Percentiles rank a stretch among this genome's conserved stretches.
phyloP scores from a whole-genome alignment of 1,140 invertebrate genomes.

The Dolichoris vasculosae region DNA sequence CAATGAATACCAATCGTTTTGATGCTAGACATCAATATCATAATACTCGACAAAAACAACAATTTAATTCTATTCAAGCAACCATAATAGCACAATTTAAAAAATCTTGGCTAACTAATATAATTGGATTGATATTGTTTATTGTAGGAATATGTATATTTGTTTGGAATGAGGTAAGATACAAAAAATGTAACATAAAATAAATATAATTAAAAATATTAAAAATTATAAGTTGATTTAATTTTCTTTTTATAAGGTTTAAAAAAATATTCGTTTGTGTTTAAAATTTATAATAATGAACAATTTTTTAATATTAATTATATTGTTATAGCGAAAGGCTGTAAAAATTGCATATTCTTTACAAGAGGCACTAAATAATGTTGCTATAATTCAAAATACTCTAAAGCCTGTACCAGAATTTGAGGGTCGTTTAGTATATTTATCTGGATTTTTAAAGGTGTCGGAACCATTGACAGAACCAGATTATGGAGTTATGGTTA shows the following conservation, averaged over 20 bases:
- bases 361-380: conserved; percentile 80
- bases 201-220: neutral
- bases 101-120: conserved; percentile 78
- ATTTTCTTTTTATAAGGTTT: neutral
- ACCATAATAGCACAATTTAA: conserved; percentile 77
- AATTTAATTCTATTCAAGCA: conserved; percentile 58
- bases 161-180: conserved; percentile 84
- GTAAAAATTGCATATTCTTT: conserved; percentile 82
- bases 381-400: conserved; percentile 75
- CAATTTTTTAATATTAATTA: neutral
- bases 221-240: conserved; percentile 22
- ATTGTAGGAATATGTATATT: conserved; percentile 77
- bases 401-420: conserved; percentile 78
- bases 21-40: conserved; percentile 52
- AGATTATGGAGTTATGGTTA: conserved; percentile 85
- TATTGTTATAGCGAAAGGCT: conserved; percentile 77
- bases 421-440: conserved; percentile 85
- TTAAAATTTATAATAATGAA: no score
- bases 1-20: conserved; percentile 56
- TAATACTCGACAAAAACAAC: conserved; percentile 24
- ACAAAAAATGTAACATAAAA: neutral
- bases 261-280: neutral
- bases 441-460: conserved; percentile 82
- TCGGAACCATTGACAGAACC: conserved; percentile 88
- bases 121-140: conserved; percentile 78